phyloP scores from a whole-genome alignment of 2,797 vertebrate genomes.

The Acestrorhynchus altus region DNA sequence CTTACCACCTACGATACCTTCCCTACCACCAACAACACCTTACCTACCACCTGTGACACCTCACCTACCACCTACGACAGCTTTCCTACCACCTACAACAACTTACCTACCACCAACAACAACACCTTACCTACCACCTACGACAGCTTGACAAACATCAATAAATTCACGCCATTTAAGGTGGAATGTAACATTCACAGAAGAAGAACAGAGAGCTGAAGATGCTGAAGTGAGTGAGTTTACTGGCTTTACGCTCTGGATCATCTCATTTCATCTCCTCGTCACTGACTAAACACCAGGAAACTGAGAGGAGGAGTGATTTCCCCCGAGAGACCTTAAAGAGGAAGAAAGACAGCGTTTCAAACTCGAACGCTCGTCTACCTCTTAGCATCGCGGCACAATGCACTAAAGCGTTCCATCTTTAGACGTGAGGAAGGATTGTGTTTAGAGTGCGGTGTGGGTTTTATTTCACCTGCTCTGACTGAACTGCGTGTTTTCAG shows the following conservation, averaged over 20 bases:
- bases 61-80: no score
- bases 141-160: no score
- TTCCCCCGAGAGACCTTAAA: constrained; percentile 11
- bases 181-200: no score
- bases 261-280: background rate
- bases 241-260: background rate
- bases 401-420: constrained; percentile 6
- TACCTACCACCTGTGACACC: no score
- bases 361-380: background rate
- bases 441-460: background rate
- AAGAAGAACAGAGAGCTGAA: background rate
- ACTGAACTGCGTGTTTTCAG: background rate
- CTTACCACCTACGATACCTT: no score
- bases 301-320: constrained; percentile 6
- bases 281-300: background rate
- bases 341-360: background rate
- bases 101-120: no score
- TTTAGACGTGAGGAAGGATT: background rate
- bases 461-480: background rate
- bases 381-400: background rate
- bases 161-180: no score
- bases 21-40: no score
- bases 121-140: no score
- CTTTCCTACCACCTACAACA: no score
- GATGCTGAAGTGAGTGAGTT: background rate